A percentile compares a stretch with the other conserved stretches of the same genome.
These are phyloP conservation scores for Panorpa germanica DNA, from an alignment of 2,888 invertebrate genomes.

Conservation along the genomic window DNA sequence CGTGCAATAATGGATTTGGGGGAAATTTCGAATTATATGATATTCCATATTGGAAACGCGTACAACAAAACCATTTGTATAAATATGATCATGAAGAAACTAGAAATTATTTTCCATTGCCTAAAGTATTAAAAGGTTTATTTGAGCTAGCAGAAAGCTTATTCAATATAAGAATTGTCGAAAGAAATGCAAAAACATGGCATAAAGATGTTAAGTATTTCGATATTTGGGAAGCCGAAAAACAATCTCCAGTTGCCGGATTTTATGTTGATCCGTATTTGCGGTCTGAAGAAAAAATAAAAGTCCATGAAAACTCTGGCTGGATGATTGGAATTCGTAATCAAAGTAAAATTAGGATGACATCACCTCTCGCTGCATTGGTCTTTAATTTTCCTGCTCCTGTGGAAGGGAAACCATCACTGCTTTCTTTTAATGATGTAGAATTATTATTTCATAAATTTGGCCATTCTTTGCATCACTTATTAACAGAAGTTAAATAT, in stretches of 20 bases:
- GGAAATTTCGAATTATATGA: conserved; percentile 62
- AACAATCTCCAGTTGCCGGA: conserved; percentile 47
- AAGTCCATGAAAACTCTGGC: conserved; percentile 38
- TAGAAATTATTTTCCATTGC: conserved; percentile 66
- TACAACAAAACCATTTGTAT: conserved; percentile 45
- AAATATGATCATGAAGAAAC: conserved; percentile 51
- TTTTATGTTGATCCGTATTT: conserved; percentile 75
- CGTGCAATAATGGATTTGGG: conserved; percentile 44
- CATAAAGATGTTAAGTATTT: conserved; percentile 71
- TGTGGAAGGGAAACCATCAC: conserved; percentile 37
- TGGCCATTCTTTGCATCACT: conserved; percentile 71
- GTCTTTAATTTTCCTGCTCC: conserved; percentile 68
- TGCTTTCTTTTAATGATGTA: conserved; percentile 61
- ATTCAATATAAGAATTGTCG: conserved; percentile 59
- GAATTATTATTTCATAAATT: conserved; percentile 63
- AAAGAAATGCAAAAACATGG: conserved; percentile 52
- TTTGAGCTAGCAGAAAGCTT: conserved; percentile 56
- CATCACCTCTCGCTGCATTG: conserved; percentile 59
- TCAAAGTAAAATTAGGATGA: conserved; percentile 39
- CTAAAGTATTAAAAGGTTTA: conserved; percentile 58
- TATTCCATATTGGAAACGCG: conserved; percentile 70
- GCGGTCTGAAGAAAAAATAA: conserved; percentile 41
- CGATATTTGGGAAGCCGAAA: conserved; percentile 53
- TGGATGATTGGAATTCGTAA: conserved; percentile 67
- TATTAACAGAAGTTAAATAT: conserved; percentile 65